A percentile compares a stretch with the other conserved stretches of the same genome.
Conservation (phyloP, 2,113 vertebrate genomes). For the Uria lomvia region DNA sequence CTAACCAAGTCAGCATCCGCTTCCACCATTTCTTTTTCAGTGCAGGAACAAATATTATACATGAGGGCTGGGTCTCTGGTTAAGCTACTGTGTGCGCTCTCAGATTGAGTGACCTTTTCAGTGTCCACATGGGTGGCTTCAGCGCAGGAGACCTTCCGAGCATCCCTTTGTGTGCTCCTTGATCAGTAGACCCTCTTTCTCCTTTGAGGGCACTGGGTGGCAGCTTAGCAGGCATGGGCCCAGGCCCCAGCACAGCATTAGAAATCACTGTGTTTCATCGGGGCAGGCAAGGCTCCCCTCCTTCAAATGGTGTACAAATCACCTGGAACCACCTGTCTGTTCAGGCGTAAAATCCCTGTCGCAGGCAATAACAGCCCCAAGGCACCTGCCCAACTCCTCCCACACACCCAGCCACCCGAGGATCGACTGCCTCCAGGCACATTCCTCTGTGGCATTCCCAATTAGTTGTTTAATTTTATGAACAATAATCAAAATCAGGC, state of each 20-base stretch:
- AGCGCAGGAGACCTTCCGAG: not conserved
- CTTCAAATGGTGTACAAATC: not conserved
- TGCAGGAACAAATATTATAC: not conserved
- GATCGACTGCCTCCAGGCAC: fast-evolving
- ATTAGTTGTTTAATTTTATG: not conserved
- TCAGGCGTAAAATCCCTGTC: not conserved
- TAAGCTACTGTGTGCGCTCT: not conserved
- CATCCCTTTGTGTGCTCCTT: not conserved
- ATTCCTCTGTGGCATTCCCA: not conserved
- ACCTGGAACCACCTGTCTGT: not conserved
- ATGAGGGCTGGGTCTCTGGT: not conserved
- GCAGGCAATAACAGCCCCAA: not conserved
- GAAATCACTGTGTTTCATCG: not conserved
- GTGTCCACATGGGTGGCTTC: not conserved
- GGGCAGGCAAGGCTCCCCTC: not conserved
- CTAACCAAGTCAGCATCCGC: not conserved
- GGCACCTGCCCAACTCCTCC: not conserved
- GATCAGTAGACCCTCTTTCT: not conserved
- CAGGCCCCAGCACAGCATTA: not conserved
- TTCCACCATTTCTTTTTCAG: not conserved
- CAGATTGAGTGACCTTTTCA: not conserved
- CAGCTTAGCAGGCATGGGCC: not conserved
- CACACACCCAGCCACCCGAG: not conserved
- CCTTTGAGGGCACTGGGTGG: not conserved
- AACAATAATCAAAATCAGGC: not conserved